Conservation (phyloP, 2,797 vertebrate species). For the Anguilla obscura region DNA sequence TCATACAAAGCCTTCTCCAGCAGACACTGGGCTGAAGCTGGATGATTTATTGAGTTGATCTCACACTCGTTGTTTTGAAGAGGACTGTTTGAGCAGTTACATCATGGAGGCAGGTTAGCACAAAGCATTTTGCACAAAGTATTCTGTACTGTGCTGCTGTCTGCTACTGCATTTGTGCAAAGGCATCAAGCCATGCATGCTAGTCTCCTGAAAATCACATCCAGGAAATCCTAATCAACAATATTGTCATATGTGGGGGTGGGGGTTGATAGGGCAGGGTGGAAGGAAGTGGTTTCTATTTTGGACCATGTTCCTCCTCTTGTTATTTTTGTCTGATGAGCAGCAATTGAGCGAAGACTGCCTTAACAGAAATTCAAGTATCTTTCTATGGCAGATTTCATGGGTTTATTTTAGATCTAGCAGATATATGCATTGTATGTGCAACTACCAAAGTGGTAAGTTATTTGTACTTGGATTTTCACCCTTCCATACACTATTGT, state of each 20-base stretch:
- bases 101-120: neutral
- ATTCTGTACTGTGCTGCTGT: neutral
- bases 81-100: neutral
- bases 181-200: neutral
- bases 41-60: neutral
- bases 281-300: constrained; percentile 23
- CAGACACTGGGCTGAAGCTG: neutral
- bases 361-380: neutral
- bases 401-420: neutral
- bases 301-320: neutral
- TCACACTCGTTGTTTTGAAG: neutral
- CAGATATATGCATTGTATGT: neutral
- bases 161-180: neutral
- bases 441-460: neutral
- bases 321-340: neutral
- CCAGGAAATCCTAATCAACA: constrained; percentile 14
- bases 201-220: neutral
- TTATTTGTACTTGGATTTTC: neutral
- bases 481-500: neutral
- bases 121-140: neutral
- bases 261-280: neutral
- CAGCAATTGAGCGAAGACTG: neutral
- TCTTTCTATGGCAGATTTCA: neutral
- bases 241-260: neutral
- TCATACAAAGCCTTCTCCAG: neutral